Evolutionary conservation across 2,113 vertebrate genomes (phyloP), one percentile per base, ranked within the genome.

Genomic region (Pycnonotus jocosus): DNA sequence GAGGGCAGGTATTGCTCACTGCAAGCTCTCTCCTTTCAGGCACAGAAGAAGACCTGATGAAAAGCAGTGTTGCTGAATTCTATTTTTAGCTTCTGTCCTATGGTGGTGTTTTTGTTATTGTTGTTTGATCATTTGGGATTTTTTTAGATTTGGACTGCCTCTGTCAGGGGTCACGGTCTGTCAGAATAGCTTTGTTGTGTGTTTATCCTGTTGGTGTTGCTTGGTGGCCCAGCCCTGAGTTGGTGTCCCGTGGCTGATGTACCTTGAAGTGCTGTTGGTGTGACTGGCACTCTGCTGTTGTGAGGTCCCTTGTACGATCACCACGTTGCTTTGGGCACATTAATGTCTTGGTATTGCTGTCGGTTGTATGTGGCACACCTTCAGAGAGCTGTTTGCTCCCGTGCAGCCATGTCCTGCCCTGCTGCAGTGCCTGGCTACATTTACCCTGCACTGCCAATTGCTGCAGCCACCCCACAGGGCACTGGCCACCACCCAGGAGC

Each of bases 401-500:
- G 1, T 10, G 61, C n/a, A 33, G 51, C 40, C 4, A 0, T n/a
- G 64, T 23, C 44, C 64, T 27, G 56, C 56, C 56, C 44, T 2
- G 2, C 6, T 30, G 54, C 25, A 19, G 40, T 10, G 9, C 68
- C 68, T 3, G 12, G 30, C 12, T 15, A 48, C 15, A 2, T 8
- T 33, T 2, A 11, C n/a, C n/a, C 61, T 2, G 0, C 4, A 0
- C 5, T 37, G 50, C 27, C n/a, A 13, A 4, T 4, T 10, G n/a
- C 53, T 69, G 64, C n/a, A 48, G 64, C 64, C 30, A 4, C 14
- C 14, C 47, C 54, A 5, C 44, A 28, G 44, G 44, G 35, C 44
- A 1, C 17, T 9, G 22, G 15, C 45, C 35, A 6, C 35, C 28
- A 2, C 7, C 35, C 44, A n/a, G 37, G 35, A 12, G 44, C 45